Percentiles rank a stretch among this genome's conserved stretches.
phyloP scores from a whole-genome alignment of 2,113 vertebrate species.

The Herpetotheres cachinnans region DNA sequence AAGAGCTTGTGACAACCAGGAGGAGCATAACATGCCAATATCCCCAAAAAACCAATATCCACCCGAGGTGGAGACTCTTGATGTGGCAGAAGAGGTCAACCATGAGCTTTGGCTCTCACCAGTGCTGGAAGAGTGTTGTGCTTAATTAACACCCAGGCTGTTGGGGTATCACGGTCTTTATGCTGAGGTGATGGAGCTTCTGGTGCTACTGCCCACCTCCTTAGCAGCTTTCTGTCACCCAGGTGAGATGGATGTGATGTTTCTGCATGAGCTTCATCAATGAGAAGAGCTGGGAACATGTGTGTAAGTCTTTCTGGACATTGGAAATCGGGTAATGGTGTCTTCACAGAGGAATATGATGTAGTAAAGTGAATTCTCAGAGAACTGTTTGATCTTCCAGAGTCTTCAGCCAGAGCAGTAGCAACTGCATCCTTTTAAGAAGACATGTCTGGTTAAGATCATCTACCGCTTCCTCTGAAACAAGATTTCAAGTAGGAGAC shows the following conservation, averaged over 20 bases:
- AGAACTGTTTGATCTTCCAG: neutral
- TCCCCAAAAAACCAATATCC: neutral
- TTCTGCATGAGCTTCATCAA: neutral
- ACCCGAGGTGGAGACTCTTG: neutral
- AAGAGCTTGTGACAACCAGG: neutral
- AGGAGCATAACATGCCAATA: neutral
- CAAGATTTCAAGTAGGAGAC: conserved; percentile 12
- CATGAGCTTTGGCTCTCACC: neutral
- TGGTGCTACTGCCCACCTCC: neutral
- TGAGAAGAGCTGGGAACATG: neutral
- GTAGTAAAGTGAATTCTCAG: neutral
- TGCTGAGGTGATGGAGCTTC: neutral
- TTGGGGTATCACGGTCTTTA: fast-evolving
- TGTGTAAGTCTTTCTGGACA: neutral
- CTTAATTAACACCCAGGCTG: fast-evolving
- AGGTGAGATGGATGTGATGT: neutral
- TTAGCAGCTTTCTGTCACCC: neutral
- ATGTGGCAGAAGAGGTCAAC: fast-evolving
- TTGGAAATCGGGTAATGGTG: fast-evolving
- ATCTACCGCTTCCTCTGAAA: neutral
- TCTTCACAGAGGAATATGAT: neutral
- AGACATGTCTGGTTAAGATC: conserved; percentile 16
- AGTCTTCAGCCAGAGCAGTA: conserved; percentile 29
- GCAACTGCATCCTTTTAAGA: conserved; percentile 4
- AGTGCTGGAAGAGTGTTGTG: neutral